Percentiles rank a stretch among this genome's conserved stretches.
phyloP scores from a whole-genome alignment of 2,888 invertebrate genomes.

The Drosophila atroscutellata region DNA sequence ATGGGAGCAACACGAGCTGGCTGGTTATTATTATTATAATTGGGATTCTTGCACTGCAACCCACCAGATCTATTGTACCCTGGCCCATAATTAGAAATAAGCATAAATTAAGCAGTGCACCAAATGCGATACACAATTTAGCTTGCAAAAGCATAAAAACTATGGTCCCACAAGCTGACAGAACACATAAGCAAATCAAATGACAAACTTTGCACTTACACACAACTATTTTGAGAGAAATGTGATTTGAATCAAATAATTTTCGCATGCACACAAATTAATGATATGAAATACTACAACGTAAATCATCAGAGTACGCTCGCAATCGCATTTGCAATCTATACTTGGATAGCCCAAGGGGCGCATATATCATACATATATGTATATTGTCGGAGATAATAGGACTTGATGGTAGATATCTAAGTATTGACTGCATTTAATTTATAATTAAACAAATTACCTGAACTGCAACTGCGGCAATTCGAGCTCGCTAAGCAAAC shows the following conservation, averaged over 20 bases:
- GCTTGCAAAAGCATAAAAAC: background rate
- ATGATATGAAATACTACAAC: background rate
- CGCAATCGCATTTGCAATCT: background rate
- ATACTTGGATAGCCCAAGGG: background rate
- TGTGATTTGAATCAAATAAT: background rate
- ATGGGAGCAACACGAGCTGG: slow-evolving; percentile 62
- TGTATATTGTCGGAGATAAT: background rate
- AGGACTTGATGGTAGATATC: background rate
- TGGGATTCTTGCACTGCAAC: background rate
- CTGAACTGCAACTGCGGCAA: background rate
- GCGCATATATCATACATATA: background rate
- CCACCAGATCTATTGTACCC: background rate
- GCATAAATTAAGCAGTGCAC: background rate
- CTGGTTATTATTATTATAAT: background rate
- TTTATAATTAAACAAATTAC: background rate
- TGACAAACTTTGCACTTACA: background rate
- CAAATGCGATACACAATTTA: background rate
- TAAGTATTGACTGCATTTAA: background rate
- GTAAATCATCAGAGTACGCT: background rate
- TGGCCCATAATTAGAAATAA: slow-evolving; percentile 63
- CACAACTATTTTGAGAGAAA: background rate
- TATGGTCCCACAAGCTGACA: background rate
- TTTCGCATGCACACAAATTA: background rate
- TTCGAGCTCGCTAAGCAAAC: background rate
- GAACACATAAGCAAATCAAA: background rate